phyloP scores from a whole-genome alignment of 53 echinoderm and acorn worm genomes.

The Astropecten irregularis region DNA sequence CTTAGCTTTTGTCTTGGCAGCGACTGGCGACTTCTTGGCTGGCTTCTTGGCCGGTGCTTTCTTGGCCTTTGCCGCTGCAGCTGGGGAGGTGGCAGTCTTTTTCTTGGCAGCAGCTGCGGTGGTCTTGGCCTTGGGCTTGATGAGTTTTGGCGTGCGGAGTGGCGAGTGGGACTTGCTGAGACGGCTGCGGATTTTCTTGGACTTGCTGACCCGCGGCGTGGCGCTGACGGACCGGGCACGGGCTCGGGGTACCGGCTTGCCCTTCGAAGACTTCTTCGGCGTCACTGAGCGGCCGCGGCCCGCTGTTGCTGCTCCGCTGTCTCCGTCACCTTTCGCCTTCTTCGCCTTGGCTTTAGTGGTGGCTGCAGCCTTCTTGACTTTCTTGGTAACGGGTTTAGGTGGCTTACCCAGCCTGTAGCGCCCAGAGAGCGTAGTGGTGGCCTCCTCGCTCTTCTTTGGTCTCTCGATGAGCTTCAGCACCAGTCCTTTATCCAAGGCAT shows the following conservation, averaged over 20 bases:
- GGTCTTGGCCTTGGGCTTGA: conserved; percentile 21
- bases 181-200: conserved; percentile 53
- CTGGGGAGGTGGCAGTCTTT: conserved; percentile 21
- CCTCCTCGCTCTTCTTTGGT: conserved; percentile 39
- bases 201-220: conserved; percentile 60
- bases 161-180: conserved; percentile 75
- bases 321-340: not conserved
- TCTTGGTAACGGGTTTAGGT: conserved; percentile 53
- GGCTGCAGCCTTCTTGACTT: conserved; percentile 5
- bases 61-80: conserved; percentile 43
- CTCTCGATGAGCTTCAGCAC: conserved; percentile 47
- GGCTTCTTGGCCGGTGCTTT: conserved; percentile 15
- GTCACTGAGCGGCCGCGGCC: conserved; percentile 5
- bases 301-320: not conserved
- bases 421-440: conserved; percentile 26
- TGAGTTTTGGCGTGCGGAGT: conserved; percentile 27
- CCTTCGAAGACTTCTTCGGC: conserved; percentile 1
- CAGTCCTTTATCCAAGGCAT: conserved; percentile 53
- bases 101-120: conserved; percentile 7
- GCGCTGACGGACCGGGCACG: conserved; percentile 72
- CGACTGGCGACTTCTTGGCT: not conserved
- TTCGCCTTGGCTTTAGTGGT: not conserved
- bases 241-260: conserved; percentile 1
- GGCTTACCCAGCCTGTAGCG: conserved; percentile 68
- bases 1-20: not conserved